Conservation (phyloP, 2,113 vertebrate species). For the Lycaon pictus region DNA sequence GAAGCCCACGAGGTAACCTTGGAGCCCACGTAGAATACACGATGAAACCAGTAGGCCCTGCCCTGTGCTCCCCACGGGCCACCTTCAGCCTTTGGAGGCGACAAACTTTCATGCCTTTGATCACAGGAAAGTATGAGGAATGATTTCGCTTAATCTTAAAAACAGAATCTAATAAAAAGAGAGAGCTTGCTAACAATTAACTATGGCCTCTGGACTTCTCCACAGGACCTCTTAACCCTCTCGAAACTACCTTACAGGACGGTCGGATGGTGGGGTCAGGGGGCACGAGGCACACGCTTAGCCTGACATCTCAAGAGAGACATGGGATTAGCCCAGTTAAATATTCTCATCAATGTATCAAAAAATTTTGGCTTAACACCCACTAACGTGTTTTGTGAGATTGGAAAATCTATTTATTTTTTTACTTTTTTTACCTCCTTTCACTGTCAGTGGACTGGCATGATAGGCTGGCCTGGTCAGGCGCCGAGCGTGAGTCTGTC, state of each 20-base stretch:
- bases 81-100: not conserved
- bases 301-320: not conserved
- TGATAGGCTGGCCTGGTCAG: not conserved
- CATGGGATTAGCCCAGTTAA: not conserved
- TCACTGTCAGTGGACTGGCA: not conserved
- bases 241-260: slow-evolving; percentile 55
- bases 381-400: not conserved
- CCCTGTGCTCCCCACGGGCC: not conserved
- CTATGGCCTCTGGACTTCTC: slow-evolving; percentile 58
- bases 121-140: slow-evolving; percentile 69
- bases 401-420: not conserved
- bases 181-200: slow-evolving; percentile 81
- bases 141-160: slow-evolving; percentile 70
- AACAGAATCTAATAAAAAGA: slow-evolving; percentile 72
- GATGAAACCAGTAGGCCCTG: slow-evolving; percentile 1
- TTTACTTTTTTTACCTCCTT: not conserved
- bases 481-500: not conserved
- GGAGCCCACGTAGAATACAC: not conserved
- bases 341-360: not conserved
- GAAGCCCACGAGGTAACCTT: slow-evolving; percentile 23
- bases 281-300: not conserved
- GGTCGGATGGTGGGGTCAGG: not conserved
- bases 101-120: slow-evolving; percentile 34
- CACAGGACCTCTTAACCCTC: slow-evolving; percentile 64
- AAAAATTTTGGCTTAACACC: not conserved